Conservation (phyloP, 2,888 invertebrate genomes). For the Diloba caeruleocephala region DNA sequence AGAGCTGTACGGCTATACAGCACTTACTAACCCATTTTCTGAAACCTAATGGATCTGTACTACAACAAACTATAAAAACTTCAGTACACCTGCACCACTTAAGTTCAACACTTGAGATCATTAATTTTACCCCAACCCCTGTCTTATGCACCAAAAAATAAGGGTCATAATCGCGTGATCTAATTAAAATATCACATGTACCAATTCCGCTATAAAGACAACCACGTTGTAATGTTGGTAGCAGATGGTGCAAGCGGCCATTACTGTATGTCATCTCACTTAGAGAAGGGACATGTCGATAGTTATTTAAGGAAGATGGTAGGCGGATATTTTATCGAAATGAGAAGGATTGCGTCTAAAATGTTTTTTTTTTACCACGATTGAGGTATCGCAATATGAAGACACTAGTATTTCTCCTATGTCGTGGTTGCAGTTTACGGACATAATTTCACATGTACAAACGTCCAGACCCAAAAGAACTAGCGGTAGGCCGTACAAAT, state of each 20-base stretch:
- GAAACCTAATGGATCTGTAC: constrained; percentile 40
- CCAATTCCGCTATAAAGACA: constrained; percentile 68
- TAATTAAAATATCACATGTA: constrained; percentile 59
- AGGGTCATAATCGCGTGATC: constrained; percentile 45
- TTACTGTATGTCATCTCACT: constrained; percentile 85
- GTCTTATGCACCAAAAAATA: constrained; percentile 40
- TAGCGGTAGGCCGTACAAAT: too few relatives aligned
- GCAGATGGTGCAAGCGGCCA: constrained; percentile 81
- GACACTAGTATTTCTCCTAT: too few relatives aligned
- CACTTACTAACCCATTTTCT: constrained; percentile 14
- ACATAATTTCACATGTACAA: too few relatives aligned
- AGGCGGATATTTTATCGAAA: too few relatives aligned
- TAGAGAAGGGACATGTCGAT: constrained; percentile 59
- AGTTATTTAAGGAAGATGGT: neutral
- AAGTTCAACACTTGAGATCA: constrained; percentile 50
- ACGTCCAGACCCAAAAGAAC: too few relatives aligned
- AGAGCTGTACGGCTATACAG: neutral
- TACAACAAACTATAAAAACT: constrained; percentile 48
- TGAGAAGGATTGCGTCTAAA: too few relatives aligned
- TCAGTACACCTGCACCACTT: constrained; percentile 53
- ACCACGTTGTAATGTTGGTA: constrained; percentile 76
- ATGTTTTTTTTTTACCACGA: too few relatives aligned
- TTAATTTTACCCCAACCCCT: constrained; percentile 24
- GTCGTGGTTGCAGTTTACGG: too few relatives aligned
- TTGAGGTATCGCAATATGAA: too few relatives aligned